phyloP scores from a whole-genome alignment of 2,113 vertebrate genomes.

The Chaetodon trifascialis region DNA sequence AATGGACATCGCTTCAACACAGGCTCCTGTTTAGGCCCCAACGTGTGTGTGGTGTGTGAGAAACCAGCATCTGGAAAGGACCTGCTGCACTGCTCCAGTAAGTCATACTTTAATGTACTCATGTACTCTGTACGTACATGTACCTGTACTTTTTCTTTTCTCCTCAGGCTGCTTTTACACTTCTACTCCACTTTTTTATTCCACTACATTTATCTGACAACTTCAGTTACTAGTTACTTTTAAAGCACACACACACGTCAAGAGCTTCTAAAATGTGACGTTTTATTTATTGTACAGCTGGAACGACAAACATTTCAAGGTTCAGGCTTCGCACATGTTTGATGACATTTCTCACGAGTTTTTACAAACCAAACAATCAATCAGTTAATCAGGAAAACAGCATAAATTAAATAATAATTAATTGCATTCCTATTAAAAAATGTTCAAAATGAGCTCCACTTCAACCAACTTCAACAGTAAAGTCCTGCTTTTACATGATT shows the following conservation, averaged over 20 bases:
- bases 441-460: not conserved
- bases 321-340: not conserved
- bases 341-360: not conserved
- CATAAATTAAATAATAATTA: not conserved
- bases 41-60: conserved; percentile 90
- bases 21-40: conserved; percentile 86
- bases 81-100: conserved; percentile 91
- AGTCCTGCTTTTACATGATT: too few relatives aligned
- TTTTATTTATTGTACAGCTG: not conserved
- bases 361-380: not conserved
- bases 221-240: not conserved
- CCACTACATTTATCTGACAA: not conserved
- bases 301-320: not conserved
- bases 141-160: too few relatives aligned
- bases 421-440: not conserved
- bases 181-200: not conserved
- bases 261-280: not conserved
- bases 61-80: conserved; percentile 91
- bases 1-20: conserved; percentile 89
- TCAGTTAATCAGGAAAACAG: not conserved
- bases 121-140: not conserved
- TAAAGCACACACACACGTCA: too few relatives aligned
- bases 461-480: too few relatives aligned
- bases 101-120: conserved; percentile 81
- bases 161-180: not conserved